These are phyloP conservation scores for Gymnodraco acuticeps DNA, from an alignment of 2,797 vertebrate genomes.

Conservation along the genomic window DNA sequence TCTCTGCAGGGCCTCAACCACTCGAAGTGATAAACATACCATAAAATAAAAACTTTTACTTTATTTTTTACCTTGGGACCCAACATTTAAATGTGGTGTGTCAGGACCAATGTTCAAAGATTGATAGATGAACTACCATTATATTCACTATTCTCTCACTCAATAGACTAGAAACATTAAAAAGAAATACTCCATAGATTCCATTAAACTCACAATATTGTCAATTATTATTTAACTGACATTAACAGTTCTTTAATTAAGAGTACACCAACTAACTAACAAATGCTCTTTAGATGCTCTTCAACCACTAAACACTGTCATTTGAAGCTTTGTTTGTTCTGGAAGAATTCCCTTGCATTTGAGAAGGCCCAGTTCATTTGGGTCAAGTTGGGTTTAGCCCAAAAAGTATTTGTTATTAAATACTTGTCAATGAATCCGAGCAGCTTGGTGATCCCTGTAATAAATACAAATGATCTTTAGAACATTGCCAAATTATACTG, in stretches of 20 bases:
- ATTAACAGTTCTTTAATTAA: neutral
- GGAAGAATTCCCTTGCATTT: neutral
- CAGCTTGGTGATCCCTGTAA: neutral
- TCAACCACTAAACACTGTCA: neutral
- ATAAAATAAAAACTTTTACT: conserved; percentile 2
- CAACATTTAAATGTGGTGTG: conserved; percentile 3
- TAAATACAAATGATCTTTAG: too few species aligned
- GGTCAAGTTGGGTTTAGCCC: neutral
- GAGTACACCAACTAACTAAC: neutral
- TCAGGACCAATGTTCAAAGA: neutral
- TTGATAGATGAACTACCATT: neutral
- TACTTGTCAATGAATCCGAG: neutral
- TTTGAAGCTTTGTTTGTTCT: neutral
- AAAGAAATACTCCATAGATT: neutral
- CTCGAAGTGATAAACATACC: conserved; percentile 15
- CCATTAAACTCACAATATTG: neutral
- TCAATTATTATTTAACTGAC: neutral
- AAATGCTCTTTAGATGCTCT: neutral
- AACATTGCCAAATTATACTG: too few species aligned
- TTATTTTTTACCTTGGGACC: neutral
- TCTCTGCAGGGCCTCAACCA: conserved; percentile 33
- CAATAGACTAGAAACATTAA: neutral
- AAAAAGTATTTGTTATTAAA: neutral
- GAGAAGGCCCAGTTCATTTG: neutral
- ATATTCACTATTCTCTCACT: neutral